Percentiles rank a stretch among this genome's conserved stretches.
Conservation (phyloP, 2,888 invertebrate species). For the Exephanes ischioxanthus region DNA sequence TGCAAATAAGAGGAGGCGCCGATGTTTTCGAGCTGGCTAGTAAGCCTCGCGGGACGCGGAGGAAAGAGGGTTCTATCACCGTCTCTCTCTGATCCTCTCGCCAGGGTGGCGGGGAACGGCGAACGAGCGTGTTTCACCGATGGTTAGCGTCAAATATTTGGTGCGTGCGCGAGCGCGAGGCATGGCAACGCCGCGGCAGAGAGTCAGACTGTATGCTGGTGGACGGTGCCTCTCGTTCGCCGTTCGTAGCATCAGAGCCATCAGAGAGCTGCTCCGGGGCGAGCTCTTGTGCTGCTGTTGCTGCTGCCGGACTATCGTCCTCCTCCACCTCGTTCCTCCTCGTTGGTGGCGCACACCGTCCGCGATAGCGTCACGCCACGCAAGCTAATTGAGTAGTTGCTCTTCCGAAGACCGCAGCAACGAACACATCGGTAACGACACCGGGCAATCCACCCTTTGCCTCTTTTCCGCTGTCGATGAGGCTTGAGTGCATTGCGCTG, state of each 20-base stretch:
- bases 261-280: conserved; percentile 46
- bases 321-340: conserved; percentile 39
- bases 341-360: conserved; percentile 65
- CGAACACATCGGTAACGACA: not conserved
- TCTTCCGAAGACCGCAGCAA: conserved; percentile 70
- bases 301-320: conserved; percentile 19
- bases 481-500: not conserved
- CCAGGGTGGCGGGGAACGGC: conserved; percentile 55
- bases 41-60: conserved; percentile 74
- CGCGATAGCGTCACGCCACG: conserved; percentile 77
- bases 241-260: conserved; percentile 32
- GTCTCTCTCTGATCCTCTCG: not conserved
- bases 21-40: conserved; percentile 84
- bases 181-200: conserved; percentile 81
- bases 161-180: conserved; percentile 79
- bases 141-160: conserved; percentile 85
- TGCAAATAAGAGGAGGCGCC: conserved; percentile 82
- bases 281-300: conserved; percentile 22
- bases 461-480: not conserved
- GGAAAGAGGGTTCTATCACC: conserved; percentile 31
- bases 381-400: conserved; percentile 82
- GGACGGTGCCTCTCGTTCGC: conserved; percentile 43
- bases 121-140: conserved; percentile 82
- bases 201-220: conserved; percentile 23
- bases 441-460: not conserved